phyloP scores from a whole-genome alignment of 2,888 invertebrate genomes.

The Bhutanitis thaidina region DNA sequence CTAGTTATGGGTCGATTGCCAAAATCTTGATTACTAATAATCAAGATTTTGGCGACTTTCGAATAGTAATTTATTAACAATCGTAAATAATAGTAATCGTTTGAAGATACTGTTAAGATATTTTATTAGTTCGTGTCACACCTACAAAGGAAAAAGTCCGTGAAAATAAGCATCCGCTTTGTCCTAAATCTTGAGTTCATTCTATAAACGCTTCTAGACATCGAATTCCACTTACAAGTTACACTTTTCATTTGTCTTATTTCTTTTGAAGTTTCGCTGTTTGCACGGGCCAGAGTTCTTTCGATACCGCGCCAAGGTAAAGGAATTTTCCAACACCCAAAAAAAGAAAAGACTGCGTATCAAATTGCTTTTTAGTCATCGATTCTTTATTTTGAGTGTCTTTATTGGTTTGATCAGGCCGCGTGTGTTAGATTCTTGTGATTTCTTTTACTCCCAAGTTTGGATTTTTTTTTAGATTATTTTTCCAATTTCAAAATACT shows the following conservation, averaged over 20 bases:
- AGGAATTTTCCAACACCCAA: conserved; percentile 66
- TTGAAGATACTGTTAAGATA: neutral
- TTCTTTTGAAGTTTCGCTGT: conserved; percentile 56
- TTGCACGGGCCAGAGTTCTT: conserved; percentile 46
- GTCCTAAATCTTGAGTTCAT: conserved; percentile 12
- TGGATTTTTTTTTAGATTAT: too few species aligned
- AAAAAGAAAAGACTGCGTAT: conserved; percentile 59
- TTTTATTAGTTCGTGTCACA: too few species aligned
- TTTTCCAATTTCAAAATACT: too few species aligned
- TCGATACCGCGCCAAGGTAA: conserved; percentile 49
- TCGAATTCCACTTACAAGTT: conserved; percentile 9
- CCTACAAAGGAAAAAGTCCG: too few species aligned
- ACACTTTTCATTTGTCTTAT: conserved; percentile 58
- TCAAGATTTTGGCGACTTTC: too few species aligned
- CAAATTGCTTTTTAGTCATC: conserved; percentile 63
- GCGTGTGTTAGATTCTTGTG: conserved; percentile 51
- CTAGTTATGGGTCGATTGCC: too few species aligned
- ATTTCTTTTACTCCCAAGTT: conserved; percentile 23
- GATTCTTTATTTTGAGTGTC: conserved; percentile 51
- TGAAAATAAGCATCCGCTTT: too few species aligned
- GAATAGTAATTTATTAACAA: too few species aligned
- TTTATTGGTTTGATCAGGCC: conserved; percentile 65
- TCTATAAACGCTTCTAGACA: conserved; percentile 12
- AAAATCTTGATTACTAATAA: too few species aligned
- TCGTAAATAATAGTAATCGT: too few species aligned